phyloP scores from a whole-genome alignment of 1,140 invertebrate species.

The Akabosia matsudoensis region DNA sequence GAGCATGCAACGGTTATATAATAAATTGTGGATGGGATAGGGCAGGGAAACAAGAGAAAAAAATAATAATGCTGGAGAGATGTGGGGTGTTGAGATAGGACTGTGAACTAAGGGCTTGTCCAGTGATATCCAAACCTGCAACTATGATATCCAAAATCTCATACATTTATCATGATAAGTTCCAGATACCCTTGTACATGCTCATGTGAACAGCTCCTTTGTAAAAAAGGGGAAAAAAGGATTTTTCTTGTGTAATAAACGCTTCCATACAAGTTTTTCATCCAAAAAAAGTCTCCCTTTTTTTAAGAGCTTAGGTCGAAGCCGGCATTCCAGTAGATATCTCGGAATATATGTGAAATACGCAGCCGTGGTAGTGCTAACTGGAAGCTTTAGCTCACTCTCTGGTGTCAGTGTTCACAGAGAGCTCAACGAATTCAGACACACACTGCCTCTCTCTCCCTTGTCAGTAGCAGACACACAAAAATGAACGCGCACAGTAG shows the following conservation, averaged over 20 bases:
- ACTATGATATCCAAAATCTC: too few relatives aligned
- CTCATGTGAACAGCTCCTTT: neutral
- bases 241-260: neutral
- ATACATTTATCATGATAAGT: too few relatives aligned
- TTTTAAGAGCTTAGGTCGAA: neutral
- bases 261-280: too few relatives aligned
- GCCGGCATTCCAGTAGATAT: too few relatives aligned
- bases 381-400: neutral
- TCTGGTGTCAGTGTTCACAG: neutral
- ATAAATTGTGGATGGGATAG: too few relatives aligned
- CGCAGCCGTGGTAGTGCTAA: neutral
- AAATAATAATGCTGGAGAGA: too few relatives aligned
- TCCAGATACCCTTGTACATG: too few relatives aligned
- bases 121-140: too few relatives aligned
- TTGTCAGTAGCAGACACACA: neutral
- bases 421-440: neutral
- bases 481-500: neutral
- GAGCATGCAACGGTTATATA: too few relatives aligned
- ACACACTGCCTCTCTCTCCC: constrained; percentile 1
- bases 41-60: too few relatives aligned
- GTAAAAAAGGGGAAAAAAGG: neutral
- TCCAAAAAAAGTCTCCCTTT: neutral
- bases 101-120: too few relatives aligned
- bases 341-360: neutral
- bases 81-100: too few relatives aligned